Conservation (phyloP, 2,113 vertebrate genomes). For the Percopsis transmontana region DNA sequence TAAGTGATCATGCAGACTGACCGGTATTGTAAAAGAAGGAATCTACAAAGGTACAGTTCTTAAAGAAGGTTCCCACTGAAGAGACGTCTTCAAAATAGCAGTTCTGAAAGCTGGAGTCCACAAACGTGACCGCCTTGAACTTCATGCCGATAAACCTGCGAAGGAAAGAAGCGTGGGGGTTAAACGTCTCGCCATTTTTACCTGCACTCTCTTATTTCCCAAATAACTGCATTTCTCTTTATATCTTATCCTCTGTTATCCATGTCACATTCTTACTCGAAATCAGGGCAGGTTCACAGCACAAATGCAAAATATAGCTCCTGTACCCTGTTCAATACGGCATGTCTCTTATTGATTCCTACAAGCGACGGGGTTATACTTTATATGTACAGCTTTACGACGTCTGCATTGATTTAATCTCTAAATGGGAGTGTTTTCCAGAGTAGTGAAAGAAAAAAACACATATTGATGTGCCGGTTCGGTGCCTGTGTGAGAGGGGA, state of each 20-base stretch:
- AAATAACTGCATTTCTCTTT: neutral
- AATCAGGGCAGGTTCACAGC: neutral
- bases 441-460: conserved; percentile 14
- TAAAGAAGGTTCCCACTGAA: conserved; percentile 90
- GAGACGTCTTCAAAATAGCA: conserved; percentile 94
- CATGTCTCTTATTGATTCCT: conserved; percentile 12
- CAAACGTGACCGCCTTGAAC: conserved; percentile 92
- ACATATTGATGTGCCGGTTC: conserved; percentile 20
- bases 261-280: neutral
- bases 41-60: conserved; percentile 89
- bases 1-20: conserved; percentile 48
- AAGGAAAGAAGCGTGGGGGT: neutral
- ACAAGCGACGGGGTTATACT: conserved; percentile 5
- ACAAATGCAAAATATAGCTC: neutral
- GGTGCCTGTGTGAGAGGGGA: conserved; percentile 3
- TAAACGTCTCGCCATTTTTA: no score
- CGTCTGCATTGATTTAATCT: conserved; percentile 29
- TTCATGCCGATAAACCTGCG: conserved; percentile 91
- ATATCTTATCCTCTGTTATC: neutral
- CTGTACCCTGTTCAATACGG: neutral
- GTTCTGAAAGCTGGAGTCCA: conserved; percentile 89
- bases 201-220: no score
- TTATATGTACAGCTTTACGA: neutral
- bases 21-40: conserved; percentile 91
- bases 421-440: conserved; percentile 9